Base-by-base conservation (phyloP, 2,888 invertebrate genomes). In the Drosophila algonquin region DNA sequence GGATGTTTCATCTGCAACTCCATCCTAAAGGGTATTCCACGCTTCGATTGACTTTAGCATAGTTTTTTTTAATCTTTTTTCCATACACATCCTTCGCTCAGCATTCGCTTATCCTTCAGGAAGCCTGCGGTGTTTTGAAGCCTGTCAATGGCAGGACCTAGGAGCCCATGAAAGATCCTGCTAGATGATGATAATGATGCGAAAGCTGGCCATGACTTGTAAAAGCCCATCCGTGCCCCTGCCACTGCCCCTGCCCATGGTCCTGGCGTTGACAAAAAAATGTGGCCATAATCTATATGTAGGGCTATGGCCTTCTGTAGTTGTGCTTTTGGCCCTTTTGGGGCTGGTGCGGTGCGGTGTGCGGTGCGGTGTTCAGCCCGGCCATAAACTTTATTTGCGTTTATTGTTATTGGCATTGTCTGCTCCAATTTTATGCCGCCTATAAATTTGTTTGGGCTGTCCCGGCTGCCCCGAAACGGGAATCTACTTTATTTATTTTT, bases 401-500 rank as follows among this genome's bases (percentile, higher is more conserved):
- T 89, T 85, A 85, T 89, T 89, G 80, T 89, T 85, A 89, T 87
- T 89, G 86, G 87, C 87, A 86, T 78, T 88, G 89, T 83, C 87
- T 86, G 89, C 76, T 76, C 72, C 52, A 73, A 68, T 80, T 87
- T 87, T 82, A 83, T 83, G 89, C 61, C 73, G 80, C 77, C 89
- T 79, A 85, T 89, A 87, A 84, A 89, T 85, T 87, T 7, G 1
- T 77, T 0, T 6, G 14, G 74, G 63, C 1, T 18, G 56, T 73
- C 14, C 21, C 21, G 51, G 67, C 55, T 61, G 3, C 10, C 32
- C 63, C 64, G 30, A 7, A 30, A 30, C 30, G 58, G 74, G 64
- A 75, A 77, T 76, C 65, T 75, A 58, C 75, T 75, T 74, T 79
- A 75, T 87, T 75, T 81, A 75, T 81, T 81, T 73, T 73, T 72